These are phyloP conservation scores for Gephyroberyx darwinii DNA, from an alignment of 2,797 vertebrate genomes.

Conservation along the genomic window DNA sequence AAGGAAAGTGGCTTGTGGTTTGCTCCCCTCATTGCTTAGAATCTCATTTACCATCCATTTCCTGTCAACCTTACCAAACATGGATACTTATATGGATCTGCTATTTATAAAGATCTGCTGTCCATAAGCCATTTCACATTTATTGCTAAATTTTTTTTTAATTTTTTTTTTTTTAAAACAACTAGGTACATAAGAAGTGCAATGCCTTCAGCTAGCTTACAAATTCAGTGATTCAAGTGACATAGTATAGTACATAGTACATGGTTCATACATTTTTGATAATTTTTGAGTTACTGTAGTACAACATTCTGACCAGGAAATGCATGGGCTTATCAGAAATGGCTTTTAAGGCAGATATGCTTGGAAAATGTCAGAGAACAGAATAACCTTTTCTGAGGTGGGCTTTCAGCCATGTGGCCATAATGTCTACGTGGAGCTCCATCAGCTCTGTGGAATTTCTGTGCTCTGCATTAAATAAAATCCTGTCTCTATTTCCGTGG, in stretches of 20 bases:
- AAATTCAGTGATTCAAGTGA: too few species aligned
- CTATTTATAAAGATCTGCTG: too few species aligned
- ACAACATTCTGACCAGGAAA: constrained; percentile 42
- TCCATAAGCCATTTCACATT: too few species aligned
- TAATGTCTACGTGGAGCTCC: constrained; percentile 30
- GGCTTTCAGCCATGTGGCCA: constrained; percentile 54
- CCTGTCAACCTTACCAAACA: background rate
- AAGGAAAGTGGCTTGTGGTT: background rate
- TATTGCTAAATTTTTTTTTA: too few species aligned
- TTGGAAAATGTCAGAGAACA: constrained; percentile 37
- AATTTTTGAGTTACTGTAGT: background rate
- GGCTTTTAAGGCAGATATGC: constrained; percentile 57
- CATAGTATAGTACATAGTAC: too few species aligned
- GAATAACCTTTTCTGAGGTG: constrained; percentile 8
- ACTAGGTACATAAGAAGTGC: too few species aligned
- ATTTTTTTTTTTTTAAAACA: too few species aligned
- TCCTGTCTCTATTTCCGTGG: constrained; percentile 32
- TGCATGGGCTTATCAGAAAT: constrained; percentile 38
- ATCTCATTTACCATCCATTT: background rate
- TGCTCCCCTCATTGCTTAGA: background rate
- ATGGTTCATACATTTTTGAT: too few species aligned
- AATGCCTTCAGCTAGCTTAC: too few species aligned
- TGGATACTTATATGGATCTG: too few species aligned
- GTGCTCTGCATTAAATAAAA: constrained; percentile 53
- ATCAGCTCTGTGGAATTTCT: constrained; percentile 40